phyloP scores from a whole-genome alignment of 2,113 vertebrate genomes.

The Podocnemis expansa region DNA sequence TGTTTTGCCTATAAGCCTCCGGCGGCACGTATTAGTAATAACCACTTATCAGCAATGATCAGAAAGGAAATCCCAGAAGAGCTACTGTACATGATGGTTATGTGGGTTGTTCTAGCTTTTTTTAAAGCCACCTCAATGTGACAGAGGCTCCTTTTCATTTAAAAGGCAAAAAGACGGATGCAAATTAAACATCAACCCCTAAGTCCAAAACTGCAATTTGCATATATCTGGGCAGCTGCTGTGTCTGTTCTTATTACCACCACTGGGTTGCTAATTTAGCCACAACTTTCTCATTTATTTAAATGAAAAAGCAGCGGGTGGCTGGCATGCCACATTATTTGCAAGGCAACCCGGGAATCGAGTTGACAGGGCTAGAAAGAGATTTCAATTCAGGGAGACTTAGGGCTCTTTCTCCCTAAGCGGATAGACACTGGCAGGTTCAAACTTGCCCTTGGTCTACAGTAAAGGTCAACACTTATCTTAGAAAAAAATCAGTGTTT shows the following conservation, averaged over 20 bases:
- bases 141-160: not conserved
- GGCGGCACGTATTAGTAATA: not conserved
- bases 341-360: constrained; percentile 57
- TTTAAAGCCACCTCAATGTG: not conserved
- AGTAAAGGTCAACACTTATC: not conserved
- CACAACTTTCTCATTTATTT: constrained; percentile 70
- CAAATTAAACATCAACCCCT: constrained; percentile 64
- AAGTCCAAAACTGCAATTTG: constrained; percentile 73
- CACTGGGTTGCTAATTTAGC: constrained; percentile 68
- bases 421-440: not conserved
- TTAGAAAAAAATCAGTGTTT: not conserved
- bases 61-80: not conserved
- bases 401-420: not conserved
- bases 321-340: constrained; percentile 46
- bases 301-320: constrained; percentile 68
- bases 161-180: constrained; percentile 22
- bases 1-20: constrained; percentile 26
- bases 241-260: constrained; percentile 62
- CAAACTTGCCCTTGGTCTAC: not conserved
- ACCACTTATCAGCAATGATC: not conserved
- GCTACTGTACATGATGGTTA: not conserved
- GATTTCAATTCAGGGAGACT: constrained; percentile 35
- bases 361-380: constrained; percentile 28
- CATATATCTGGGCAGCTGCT: constrained; percentile 66
- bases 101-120: not conserved